Percentiles rank a stretch among this genome's conserved stretches.
Conservation (phyloP, 2,888 invertebrate genomes). For the Meiosimyza decipiens region DNA sequence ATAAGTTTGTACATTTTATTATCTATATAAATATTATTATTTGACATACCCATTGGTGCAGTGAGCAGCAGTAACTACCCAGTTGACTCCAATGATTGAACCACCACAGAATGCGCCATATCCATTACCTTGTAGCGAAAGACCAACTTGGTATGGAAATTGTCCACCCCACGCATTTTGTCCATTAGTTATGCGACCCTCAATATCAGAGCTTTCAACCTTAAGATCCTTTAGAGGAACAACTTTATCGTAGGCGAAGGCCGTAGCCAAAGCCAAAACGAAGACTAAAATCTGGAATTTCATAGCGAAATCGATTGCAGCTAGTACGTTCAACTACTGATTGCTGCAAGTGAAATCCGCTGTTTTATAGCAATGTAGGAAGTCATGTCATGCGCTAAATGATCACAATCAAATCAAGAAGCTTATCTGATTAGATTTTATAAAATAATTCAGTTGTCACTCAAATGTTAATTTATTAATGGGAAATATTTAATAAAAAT, state of each 20-base stretch:
- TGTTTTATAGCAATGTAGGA: no score
- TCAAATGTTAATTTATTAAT: no score
- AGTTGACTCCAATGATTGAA: constrained; percentile 53
- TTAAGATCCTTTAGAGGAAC: neutral
- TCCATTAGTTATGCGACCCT: constrained; percentile 51
- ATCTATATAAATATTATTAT: neutral
- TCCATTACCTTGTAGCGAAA: constrained; percentile 45
- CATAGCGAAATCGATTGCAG: constrained; percentile 42
- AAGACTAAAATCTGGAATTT: constrained; percentile 54
- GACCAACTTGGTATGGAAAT: constrained; percentile 56
- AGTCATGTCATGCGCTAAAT: no score
- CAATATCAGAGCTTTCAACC: constrained; percentile 20
- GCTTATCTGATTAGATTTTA: no score
- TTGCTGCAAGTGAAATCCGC: no score
- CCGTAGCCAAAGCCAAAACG: constrained; percentile 49
- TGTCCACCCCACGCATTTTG: constrained; percentile 43
- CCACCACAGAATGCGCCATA: constrained; percentile 57
- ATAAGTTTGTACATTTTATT: fast-evolving
- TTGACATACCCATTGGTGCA: constrained; percentile 53
- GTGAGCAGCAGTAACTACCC: constrained; percentile 61
- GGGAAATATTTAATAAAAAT: no score
- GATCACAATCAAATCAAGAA: no score
- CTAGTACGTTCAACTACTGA: no score
- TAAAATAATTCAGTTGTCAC: no score
- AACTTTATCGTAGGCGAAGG: constrained; percentile 43